phyloP scores from a whole-genome alignment of 2,797 vertebrate genomes.

The Eurystomus glaucurus region DNA sequence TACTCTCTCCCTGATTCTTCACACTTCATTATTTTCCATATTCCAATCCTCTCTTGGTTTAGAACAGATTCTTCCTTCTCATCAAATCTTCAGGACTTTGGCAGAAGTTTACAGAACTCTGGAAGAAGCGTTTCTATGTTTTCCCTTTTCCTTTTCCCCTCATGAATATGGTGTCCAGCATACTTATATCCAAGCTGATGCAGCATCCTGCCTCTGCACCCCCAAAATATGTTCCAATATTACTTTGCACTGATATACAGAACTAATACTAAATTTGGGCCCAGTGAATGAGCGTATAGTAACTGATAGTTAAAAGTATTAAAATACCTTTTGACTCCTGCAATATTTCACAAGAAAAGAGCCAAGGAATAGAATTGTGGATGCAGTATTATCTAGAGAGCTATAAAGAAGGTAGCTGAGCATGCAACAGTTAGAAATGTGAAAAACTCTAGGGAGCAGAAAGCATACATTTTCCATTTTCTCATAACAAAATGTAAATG shows the following conservation, averaged over 20 bases:
- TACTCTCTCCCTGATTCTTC: background rate
- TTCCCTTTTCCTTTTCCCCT: background rate
- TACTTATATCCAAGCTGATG: background rate
- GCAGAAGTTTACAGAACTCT: background rate
- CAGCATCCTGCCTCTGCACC: background rate
- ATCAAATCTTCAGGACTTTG: background rate
- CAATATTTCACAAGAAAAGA: background rate
- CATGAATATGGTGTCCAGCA: background rate
- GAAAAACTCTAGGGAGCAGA: background rate
- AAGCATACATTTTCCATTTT: background rate
- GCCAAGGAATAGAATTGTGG: background rate
- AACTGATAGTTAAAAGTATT: background rate
- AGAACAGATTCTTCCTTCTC: background rate
- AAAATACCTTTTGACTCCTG: background rate
- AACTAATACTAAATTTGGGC: background rate
- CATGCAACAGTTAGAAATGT: background rate
- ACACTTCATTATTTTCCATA: background rate
- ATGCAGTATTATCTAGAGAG: background rate
- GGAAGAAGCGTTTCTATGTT: background rate
- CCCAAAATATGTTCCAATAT: background rate
- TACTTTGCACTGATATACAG: background rate
- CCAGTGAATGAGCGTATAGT: background rate
- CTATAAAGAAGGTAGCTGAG: background rate
- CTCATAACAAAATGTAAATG: background rate
- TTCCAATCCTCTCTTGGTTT: background rate